These are phyloP conservation scores for Agrochola lota DNA, from an alignment of 2,888 invertebrate species.

Conservation along the genomic window DNA sequence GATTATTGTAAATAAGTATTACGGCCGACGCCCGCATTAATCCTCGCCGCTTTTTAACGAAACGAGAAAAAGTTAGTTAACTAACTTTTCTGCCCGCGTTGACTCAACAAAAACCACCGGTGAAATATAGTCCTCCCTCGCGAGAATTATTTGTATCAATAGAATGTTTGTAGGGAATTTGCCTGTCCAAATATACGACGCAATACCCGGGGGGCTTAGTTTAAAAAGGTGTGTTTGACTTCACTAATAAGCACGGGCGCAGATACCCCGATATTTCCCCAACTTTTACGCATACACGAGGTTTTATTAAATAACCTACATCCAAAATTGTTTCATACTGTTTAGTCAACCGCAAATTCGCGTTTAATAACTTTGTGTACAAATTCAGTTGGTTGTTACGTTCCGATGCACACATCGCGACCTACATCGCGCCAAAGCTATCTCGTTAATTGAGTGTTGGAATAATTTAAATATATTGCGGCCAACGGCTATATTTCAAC, in stretches of 20 bases:
- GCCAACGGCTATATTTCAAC: slow-evolving; percentile 86
- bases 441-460: slow-evolving; percentile 89
- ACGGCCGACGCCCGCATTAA: slow-evolving; percentile 86
- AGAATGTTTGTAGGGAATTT: slow-evolving; percentile 84
- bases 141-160: slow-evolving; percentile 89
- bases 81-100: slow-evolving; percentile 79
- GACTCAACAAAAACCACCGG: slow-evolving; percentile 78
- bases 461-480: slow-evolving; percentile 89
- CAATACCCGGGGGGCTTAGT: slow-evolving; percentile 79
- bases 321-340: slow-evolving; percentile 68
- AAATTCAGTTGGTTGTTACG: slow-evolving; percentile 69
- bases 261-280: slow-evolving; percentile 68
- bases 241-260: slow-evolving; percentile 86
- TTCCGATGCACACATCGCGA: slow-evolving; percentile 73
- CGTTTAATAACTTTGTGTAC: slow-evolving; percentile 70
- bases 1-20: slow-evolving; percentile 90
- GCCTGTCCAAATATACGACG: slow-evolving; percentile 83
- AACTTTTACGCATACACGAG: slow-evolving; percentile 76
- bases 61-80: slow-evolving; percentile 87
- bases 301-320: slow-evolving; percentile 67
- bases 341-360: slow-evolving; percentile 67
- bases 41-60: slow-evolving; percentile 85
- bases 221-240: slow-evolving; percentile 89
- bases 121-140: slow-evolving; percentile 85
- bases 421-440: slow-evolving; percentile 83